phyloP scores from a whole-genome alignment of 2,797 vertebrate species.

The Peromyscus melanophrys region DNA sequence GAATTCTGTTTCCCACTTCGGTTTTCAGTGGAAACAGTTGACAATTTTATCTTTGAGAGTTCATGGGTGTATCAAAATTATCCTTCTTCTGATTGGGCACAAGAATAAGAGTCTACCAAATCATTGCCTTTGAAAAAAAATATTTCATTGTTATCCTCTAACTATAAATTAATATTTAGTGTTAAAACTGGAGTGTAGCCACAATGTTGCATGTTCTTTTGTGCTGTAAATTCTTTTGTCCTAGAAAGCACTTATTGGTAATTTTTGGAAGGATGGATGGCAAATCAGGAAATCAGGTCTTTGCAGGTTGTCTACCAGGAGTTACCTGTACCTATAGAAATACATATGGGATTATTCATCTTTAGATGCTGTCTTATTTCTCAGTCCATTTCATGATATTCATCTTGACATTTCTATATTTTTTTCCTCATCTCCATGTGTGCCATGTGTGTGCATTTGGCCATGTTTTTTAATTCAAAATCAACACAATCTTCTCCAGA shows the following conservation, averaged over 20 bases:
- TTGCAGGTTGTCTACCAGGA: background rate
- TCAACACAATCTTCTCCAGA: background rate
- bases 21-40: background rate
- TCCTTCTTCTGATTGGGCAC: background rate
- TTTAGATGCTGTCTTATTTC: background rate
- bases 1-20: conserved; percentile 25
- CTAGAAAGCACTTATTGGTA: background rate
- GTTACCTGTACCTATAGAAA: background rate
- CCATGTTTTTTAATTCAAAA: background rate
- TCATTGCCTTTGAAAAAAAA: background rate
- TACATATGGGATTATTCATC: background rate
- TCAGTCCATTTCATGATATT: background rate
- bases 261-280: background rate
- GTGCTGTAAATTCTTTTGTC: background rate
- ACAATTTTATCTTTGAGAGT: background rate
- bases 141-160: background rate
- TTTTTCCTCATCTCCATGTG: background rate
- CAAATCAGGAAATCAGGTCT: background rate
- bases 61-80: background rate
- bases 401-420: background rate
- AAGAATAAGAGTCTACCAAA: background rate
- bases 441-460: background rate
- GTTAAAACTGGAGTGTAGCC: background rate
- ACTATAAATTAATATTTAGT: background rate
- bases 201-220: background rate